Evolutionary conservation across 2,797 vertebrate genomes (phyloP).

Genomic region (Poecilia picta): DNA sequence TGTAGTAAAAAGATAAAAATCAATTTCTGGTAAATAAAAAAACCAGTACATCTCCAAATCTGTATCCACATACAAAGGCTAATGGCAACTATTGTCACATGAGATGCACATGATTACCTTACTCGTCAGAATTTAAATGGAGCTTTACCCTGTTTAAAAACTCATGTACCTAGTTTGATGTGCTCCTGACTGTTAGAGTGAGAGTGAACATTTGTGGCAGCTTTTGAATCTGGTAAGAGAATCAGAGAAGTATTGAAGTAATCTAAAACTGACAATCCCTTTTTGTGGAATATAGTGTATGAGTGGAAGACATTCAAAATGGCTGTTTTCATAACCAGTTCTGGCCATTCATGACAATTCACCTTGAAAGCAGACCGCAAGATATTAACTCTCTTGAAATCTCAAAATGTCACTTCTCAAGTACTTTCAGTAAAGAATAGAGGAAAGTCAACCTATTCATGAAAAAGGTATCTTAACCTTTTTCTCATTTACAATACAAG

Average conservation of each 20-base stretch:
- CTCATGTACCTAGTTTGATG: not conserved
- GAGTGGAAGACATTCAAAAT: too few species aligned
- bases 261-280: not conserved
- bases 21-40: not conserved
- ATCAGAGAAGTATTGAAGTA: not conserved
- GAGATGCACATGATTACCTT: not conserved
- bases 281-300: not conserved
- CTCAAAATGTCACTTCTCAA: not conserved
- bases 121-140: not conserved
- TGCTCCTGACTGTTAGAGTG: not conserved
- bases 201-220: not conserved
- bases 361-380: not conserved
- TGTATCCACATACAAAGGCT: not conserved
- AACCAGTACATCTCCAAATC: not conserved
- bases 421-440: too few species aligned
- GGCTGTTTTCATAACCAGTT: not conserved
- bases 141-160: not conserved
- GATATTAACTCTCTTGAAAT: not conserved
- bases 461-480: not conserved
- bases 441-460: not conserved
- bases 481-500: not conserved
- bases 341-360: not conserved
- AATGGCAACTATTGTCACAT: not conserved
- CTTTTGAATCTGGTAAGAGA: not conserved
- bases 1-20: not conserved